These are phyloP conservation scores for Smutsia temminckii DNA, from an alignment of 2,797 vertebrate genomes.

Conservation along the genomic window DNA sequence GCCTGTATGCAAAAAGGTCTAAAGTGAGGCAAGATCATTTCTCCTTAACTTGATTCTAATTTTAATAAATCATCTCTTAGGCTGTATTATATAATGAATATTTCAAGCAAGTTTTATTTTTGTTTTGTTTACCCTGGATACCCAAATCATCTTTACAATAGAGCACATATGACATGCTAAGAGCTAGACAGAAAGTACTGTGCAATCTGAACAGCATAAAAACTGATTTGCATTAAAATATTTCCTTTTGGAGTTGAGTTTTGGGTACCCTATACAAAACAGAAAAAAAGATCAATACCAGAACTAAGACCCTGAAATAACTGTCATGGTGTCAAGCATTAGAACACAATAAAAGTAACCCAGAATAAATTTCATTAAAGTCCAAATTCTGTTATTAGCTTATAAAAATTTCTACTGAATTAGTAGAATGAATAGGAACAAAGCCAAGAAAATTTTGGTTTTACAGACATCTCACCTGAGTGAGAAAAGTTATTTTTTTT, in stretches of 20 bases:
- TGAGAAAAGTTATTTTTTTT: background rate
- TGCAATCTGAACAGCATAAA: background rate
- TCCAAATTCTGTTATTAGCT: conserved; percentile 16
- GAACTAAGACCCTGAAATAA: background rate
- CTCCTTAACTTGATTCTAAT: conserved; percentile 24
- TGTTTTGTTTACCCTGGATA: conserved; percentile 31
- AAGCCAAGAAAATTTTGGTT: background rate
- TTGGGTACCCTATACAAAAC: background rate
- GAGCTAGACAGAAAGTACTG: background rate
- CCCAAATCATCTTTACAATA: conserved; percentile 10
- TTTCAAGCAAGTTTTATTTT: conserved; percentile 41
- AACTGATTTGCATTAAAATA: background rate
- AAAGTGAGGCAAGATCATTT: conserved; percentile 6
- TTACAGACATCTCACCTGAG: background rate
- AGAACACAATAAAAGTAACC: background rate
- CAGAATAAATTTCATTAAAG: background rate
- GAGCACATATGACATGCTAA: background rate
- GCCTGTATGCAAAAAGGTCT: background rate
- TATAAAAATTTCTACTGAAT: conserved; percentile 11
- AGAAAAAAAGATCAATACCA: background rate
- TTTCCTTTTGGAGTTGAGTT: conserved; percentile 44
- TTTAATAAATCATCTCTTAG: conserved; percentile 35
- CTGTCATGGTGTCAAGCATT: background rate
- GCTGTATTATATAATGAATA: background rate
- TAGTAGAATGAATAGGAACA: background rate